A percentile compares a stretch with the other conserved stretches of the same genome.
Conservation (phyloP, 2,797 vertebrate species). For the Pangasius djambal region DNA sequence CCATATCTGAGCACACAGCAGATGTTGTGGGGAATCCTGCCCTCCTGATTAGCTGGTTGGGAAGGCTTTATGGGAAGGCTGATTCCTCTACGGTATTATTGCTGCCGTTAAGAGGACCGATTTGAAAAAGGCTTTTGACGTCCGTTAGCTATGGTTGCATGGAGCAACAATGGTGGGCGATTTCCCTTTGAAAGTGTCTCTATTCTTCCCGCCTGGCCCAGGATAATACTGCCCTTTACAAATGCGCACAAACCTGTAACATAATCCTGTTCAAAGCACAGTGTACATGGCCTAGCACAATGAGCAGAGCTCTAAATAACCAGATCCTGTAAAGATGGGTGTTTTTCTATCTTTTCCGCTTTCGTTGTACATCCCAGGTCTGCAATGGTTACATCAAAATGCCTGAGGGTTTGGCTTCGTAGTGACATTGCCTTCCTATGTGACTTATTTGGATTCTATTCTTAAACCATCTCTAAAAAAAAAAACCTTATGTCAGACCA, state of each 20-base stretch:
- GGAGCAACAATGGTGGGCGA: conserved; percentile 71
- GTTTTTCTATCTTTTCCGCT: conserved; percentile 27
- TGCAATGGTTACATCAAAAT: not conserved
- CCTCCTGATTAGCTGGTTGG: conserved; percentile 63
- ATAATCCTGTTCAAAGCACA: conserved; percentile 76
- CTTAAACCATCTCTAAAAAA: not conserved
- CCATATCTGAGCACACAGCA: conserved; percentile 65
- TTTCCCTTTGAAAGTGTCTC: conserved; percentile 76
- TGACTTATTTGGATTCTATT: not conserved
- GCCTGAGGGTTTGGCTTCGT: not conserved
- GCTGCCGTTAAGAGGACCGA: conserved; percentile 68
- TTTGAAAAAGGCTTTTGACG: conserved; percentile 71
- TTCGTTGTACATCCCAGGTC: conserved; percentile 9
- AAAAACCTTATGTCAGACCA: conserved; percentile 13
- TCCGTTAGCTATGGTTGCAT: conserved; percentile 72
- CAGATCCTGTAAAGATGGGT: conserved; percentile 28
- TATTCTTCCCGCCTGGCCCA: conserved; percentile 71
- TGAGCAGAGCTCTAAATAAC: conserved; percentile 50
- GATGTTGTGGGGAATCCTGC: conserved; percentile 73
- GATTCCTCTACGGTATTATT: conserved; percentile 67
- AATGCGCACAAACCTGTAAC: conserved; percentile 77
- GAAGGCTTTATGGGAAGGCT: conserved; percentile 68
- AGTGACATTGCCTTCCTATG: not conserved
- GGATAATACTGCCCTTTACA: conserved; percentile 75
- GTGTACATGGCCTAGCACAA: conserved; percentile 66